A percentile compares a stretch with the other conserved stretches of the same genome.
Conservation (phyloP, 1,140 invertebrate genomes). For the Drosophila sp. region DNA sequence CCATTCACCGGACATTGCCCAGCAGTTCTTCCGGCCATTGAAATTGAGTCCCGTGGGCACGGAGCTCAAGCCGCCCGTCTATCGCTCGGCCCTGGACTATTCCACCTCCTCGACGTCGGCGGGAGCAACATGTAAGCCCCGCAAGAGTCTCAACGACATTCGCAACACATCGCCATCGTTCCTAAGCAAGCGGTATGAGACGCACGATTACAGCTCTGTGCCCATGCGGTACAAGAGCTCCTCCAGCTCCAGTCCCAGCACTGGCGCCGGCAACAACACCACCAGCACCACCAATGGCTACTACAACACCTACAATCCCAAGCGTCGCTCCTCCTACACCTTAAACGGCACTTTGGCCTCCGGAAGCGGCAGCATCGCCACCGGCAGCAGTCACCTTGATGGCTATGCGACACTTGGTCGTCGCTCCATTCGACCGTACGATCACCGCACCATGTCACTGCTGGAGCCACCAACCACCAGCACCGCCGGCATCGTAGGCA, state of each 20-base stretch:
- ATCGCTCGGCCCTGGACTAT: constrained; percentile 73
- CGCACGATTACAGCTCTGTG: constrained; percentile 65
- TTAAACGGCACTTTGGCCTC: constrained; percentile 66
- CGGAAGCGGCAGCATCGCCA: constrained; percentile 39
- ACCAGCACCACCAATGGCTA: constrained; percentile 52
- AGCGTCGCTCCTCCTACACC: constrained; percentile 79
- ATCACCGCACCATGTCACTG: constrained; percentile 81
- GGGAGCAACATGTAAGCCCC: constrained; percentile 65
- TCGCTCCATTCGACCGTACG: constrained; percentile 71
- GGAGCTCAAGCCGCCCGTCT: constrained; percentile 78
- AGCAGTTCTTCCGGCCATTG: constrained; percentile 78
- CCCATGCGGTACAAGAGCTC: constrained; percentile 76
- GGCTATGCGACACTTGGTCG: constrained; percentile 82
- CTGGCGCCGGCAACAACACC: constrained; percentile 43
- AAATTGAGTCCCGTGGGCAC: constrained; percentile 80
- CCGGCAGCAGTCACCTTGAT: constrained; percentile 59
- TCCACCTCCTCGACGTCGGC: constrained; percentile 31
- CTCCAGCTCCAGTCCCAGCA: constrained; percentile 77
- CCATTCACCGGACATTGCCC: constrained; percentile 75
- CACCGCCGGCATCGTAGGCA: constrained; percentile 21
- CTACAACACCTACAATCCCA: constrained; percentile 82
- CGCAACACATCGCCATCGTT: constrained; percentile 78
- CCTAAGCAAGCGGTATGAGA: constrained; percentile 67
- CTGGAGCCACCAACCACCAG: constrained; percentile 64
- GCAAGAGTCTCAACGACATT: constrained; percentile 81